Evolutionary conservation across 1,140 invertebrate species (phyloP).

Genomic region (Euschistus heros): DNA sequence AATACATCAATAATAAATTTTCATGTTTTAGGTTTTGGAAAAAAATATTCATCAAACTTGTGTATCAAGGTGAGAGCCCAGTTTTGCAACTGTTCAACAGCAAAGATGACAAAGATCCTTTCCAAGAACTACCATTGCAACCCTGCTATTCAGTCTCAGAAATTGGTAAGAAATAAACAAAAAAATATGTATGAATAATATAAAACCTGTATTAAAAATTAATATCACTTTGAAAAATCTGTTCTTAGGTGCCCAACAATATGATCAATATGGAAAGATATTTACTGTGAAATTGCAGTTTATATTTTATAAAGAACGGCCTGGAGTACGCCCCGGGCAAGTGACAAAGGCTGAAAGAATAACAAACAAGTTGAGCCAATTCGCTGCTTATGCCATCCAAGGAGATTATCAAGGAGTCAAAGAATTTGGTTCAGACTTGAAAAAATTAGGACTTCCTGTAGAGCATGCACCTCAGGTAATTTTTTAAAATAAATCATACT

Average conservation of each 20-base stretch:
- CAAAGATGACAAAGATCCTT: slow-evolving; percentile 76
- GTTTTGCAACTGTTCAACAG: slow-evolving; percentile 77
- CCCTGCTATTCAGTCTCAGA: slow-evolving; percentile 87
- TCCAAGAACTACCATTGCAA: slow-evolving; percentile 86
- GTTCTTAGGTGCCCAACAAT: slow-evolving; percentile 75
- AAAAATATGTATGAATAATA: not conserved
- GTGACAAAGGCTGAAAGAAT: slow-evolving; percentile 87
- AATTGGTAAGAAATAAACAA: slow-evolving; percentile 43
- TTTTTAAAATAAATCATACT: too few relatives aligned
- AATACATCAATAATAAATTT: not conserved
- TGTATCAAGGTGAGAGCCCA: slow-evolving; percentile 67
- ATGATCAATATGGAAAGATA: slow-evolving; percentile 97
- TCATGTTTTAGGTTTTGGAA: slow-evolving; percentile 77
- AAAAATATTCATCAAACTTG: slow-evolving; percentile 80
- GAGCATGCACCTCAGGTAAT: slow-evolving; percentile 87
- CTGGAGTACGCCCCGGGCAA: slow-evolving; percentile 91
- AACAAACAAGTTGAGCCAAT: slow-evolving; percentile 83
- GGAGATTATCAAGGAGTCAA: slow-evolving; percentile 86
- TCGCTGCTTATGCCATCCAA: slow-evolving; percentile 87
- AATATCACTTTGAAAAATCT: not conserved
- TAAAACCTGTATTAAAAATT: not conserved
- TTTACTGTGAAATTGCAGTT: slow-evolving; percentile 98
- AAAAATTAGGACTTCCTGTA: slow-evolving; percentile 87
- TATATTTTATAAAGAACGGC: slow-evolving; percentile 95
- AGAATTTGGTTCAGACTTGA: slow-evolving; percentile 82